phyloP scores from a whole-genome alignment of 2,113 vertebrate genomes.

The Odontesthes bonariensis region DNA sequence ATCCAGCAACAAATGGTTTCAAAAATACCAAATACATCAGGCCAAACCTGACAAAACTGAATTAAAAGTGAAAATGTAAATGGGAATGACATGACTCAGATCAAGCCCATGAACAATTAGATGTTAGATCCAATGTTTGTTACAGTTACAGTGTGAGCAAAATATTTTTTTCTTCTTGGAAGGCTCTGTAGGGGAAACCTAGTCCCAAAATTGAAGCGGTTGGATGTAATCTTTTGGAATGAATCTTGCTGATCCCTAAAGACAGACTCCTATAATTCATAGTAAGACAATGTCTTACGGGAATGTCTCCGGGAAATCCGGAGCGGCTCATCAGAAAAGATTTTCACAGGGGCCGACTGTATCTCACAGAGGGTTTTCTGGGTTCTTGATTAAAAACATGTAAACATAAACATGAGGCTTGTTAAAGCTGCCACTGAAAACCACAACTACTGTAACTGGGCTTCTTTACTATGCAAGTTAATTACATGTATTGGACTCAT shows the following conservation, averaged over 20 bases:
- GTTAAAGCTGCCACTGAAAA: conserved; percentile 34
- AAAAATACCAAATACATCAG: background rate
- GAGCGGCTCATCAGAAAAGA: background rate
- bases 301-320: too few relatives aligned
- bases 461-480: conserved; percentile 27
- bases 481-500: conserved; percentile 55
- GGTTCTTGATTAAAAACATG: conserved; percentile 3
- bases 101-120: background rate
- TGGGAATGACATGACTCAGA: background rate
- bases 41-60: background rate
- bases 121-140: background rate
- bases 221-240: conserved; percentile 24
- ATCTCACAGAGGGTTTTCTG: background rate
- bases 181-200: conserved; percentile 13
- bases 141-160: background rate
- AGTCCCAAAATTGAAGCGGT: background rate
- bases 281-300: background rate
- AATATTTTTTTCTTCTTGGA: background rate
- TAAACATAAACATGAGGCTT: conserved; percentile 8
- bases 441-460: conserved; percentile 21
- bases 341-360: background rate
- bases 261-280: conserved; percentile 1
- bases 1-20: too few relatives aligned
- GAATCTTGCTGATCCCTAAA: conserved; percentile 4
- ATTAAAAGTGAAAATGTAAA: background rate